A percentile compares a stretch with the other conserved stretches of the same genome.
These are phyloP conservation scores for Myiopsitta monachus DNA, from an alignment of 2,113 vertebrate species.

Conservation along the genomic window DNA sequence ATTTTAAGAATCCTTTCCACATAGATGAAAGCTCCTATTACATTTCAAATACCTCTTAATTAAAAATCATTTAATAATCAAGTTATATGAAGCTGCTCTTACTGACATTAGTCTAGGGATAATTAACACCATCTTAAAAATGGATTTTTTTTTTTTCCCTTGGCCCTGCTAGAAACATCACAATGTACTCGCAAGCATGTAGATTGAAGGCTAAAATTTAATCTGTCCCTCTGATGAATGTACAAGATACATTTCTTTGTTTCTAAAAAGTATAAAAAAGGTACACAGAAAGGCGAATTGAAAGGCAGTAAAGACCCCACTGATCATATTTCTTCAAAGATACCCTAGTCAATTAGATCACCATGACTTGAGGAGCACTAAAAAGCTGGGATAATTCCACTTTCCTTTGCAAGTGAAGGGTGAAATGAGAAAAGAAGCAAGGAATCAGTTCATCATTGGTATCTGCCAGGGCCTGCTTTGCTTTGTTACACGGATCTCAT, in stretches of 20 bases:
- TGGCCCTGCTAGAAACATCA: not conserved
- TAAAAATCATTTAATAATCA: slow-evolving; percentile 61
- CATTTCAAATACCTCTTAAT: slow-evolving; percentile 65
- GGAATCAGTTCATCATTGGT: not conserved
- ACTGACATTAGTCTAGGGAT: slow-evolving; percentile 10
- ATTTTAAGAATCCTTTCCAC: slow-evolving; percentile 23
- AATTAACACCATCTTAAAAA: slow-evolving; percentile 40
- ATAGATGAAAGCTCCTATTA: slow-evolving; percentile 54
- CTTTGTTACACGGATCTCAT: not conserved
- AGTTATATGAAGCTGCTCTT: slow-evolving; percentile 7
- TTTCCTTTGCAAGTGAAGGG: not conserved
- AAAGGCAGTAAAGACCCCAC: not conserved
- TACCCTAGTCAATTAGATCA: not conserved
- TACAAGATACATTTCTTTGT: not conserved
- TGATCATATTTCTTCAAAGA: slow-evolving; percentile 15
- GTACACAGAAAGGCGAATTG: not conserved
- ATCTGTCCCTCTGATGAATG: not conserved
- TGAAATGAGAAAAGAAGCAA: not conserved
- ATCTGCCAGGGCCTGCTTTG: not conserved
- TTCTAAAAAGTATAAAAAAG: not conserved
- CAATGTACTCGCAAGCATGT: not conserved
- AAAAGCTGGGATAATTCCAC: not conserved
- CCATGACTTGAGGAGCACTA: not conserved
- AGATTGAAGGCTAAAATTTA: not conserved
- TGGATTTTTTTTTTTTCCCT: not conserved